Conservation (phyloP, 2,797 vertebrate species). For the Ambastaia sidthimunki region DNA sequence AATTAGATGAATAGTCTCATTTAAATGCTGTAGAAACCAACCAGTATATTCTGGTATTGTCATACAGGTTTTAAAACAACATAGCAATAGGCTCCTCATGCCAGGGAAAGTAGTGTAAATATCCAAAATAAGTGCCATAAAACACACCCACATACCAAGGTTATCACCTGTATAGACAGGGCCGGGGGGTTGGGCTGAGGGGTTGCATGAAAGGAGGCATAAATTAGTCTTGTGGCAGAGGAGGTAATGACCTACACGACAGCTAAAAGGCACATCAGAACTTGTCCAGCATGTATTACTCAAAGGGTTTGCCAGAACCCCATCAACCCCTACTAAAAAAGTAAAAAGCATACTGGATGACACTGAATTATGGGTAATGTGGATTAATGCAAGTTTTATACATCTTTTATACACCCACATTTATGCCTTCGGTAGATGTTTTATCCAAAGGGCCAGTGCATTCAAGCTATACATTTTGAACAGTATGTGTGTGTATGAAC, state of each 20-base stretch:
- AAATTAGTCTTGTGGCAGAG: slow-evolving; percentile 56
- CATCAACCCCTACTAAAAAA: slow-evolving; percentile 47
- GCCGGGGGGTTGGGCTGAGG: slow-evolving; percentile 1
- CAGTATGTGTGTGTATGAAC: too few species aligned
- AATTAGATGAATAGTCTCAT: slow-evolving; percentile 20
- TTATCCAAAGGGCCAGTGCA: too few species aligned
- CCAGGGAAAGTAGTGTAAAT: slow-evolving; percentile 32
- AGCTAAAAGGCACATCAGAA: slow-evolving; percentile 68
- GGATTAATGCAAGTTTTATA: slow-evolving; percentile 21
- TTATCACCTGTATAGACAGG: slow-evolving; percentile 32
- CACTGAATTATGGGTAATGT: slow-evolving; percentile 30
- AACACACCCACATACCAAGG: slow-evolving; percentile 42
- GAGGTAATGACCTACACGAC: slow-evolving; percentile 55
- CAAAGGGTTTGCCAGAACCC: slow-evolving; percentile 53
- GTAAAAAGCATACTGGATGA: slow-evolving; percentile 18
- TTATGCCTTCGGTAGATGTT: too few species aligned
- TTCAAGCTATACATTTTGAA: too few species aligned
- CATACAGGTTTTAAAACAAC: slow-evolving; percentile 5
- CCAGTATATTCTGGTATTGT: neutral
- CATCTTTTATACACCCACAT: neutral
- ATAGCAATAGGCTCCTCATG: slow-evolving; percentile 1
- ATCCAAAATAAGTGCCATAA: slow-evolving; percentile 25
- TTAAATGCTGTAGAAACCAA: slow-evolving; percentile 23
- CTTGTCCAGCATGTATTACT: slow-evolving; percentile 68
- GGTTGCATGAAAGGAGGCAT: slow-evolving; percentile 47